phyloP scores from a whole-genome alignment of 2,888 invertebrate genomes.

The Drosophila peninsularis region DNA sequence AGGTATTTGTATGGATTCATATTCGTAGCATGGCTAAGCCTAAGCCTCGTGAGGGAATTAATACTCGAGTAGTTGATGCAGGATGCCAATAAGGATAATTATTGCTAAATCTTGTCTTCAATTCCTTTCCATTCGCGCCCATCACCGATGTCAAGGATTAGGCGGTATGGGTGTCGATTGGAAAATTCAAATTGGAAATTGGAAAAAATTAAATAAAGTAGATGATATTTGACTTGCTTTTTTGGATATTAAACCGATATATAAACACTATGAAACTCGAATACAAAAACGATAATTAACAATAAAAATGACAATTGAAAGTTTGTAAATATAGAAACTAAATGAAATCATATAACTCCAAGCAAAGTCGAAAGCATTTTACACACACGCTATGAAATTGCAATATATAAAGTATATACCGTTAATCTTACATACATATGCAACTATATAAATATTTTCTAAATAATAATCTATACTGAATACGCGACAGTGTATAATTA shows the following conservation, averaged over 20 bases:
- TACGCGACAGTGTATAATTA: slow-evolving; percentile 35
- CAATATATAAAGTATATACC: slow-evolving; percentile 45
- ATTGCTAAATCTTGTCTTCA: slow-evolving; percentile 36
- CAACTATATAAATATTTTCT: slow-evolving; percentile 29
- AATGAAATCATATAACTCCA: slow-evolving; percentile 11
- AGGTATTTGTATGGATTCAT: slow-evolving; percentile 29
- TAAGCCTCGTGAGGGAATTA: slow-evolving; percentile 42
- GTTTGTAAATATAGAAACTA: slow-evolving; percentile 45
- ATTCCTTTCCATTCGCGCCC: not conserved
- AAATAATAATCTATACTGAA: slow-evolving; percentile 25
- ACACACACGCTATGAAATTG: slow-evolving; percentile 42
- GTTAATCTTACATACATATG: slow-evolving; percentile 31
- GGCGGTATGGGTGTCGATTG: not conserved
- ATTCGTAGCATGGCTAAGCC: slow-evolving; percentile 51
- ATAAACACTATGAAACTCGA: slow-evolving; percentile 42
- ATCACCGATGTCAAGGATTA: slow-evolving; percentile 6
- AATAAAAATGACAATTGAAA: slow-evolving; percentile 22
- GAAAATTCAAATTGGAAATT: slow-evolving; percentile 4
- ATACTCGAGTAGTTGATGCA: slow-evolving; percentile 49
- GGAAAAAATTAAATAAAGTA: slow-evolving; percentile 19
- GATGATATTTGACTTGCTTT: slow-evolving; percentile 26
- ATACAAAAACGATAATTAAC: slow-evolving; percentile 41
- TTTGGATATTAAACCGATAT: slow-evolving; percentile 55
- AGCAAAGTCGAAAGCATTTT: slow-evolving; percentile 31
- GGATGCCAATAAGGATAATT: slow-evolving; percentile 9